Conservation (phyloP, 2,113 vertebrate genomes). For the Dipodomys ordii region DNA sequence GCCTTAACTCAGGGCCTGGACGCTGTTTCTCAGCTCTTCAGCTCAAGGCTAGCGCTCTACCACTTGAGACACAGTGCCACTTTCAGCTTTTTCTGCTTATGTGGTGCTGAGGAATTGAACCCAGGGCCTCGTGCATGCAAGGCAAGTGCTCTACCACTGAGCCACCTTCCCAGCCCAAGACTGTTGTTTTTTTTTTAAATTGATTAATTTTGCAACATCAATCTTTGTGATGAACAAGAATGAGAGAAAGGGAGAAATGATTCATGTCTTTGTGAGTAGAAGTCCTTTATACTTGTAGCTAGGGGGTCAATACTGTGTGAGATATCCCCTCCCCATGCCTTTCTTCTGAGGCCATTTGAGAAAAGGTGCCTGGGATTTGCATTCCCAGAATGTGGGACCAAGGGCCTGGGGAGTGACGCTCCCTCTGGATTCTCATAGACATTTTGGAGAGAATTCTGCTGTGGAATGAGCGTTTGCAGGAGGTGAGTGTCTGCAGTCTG, state of each 20-base stretch:
- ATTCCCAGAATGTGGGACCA: too few relatives aligned
- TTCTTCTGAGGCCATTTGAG: neutral
- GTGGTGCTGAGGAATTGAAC: too few relatives aligned
- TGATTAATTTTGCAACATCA: neutral
- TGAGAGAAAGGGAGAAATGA: neutral
- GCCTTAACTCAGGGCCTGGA: too few relatives aligned
- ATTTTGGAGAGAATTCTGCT: neutral
- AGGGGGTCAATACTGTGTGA: neutral
- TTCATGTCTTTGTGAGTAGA: neutral
- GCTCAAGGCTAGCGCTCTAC: too few relatives aligned
- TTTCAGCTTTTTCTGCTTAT: too few relatives aligned
- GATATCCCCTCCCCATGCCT: fast-evolving
- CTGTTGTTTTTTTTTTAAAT: neutral
- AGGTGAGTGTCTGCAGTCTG: neutral
- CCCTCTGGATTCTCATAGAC: neutral
- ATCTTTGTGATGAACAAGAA: neutral
- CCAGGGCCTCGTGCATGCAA: too few relatives aligned
- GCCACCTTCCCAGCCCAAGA: neutral
- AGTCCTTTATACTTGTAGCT: too few relatives aligned
- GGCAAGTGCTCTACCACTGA: too few relatives aligned
- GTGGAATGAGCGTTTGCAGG: neutral
- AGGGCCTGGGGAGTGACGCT: neutral
- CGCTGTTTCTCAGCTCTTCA: too few relatives aligned
- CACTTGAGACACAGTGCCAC: too few relatives aligned
- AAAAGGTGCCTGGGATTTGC: neutral